A percentile compares a stretch with the other conserved stretches of the same genome.
These are phyloP conservation scores for Torymus tubicola DNA, from an alignment of 2,888 invertebrate species.

Conservation along the genomic window DNA sequence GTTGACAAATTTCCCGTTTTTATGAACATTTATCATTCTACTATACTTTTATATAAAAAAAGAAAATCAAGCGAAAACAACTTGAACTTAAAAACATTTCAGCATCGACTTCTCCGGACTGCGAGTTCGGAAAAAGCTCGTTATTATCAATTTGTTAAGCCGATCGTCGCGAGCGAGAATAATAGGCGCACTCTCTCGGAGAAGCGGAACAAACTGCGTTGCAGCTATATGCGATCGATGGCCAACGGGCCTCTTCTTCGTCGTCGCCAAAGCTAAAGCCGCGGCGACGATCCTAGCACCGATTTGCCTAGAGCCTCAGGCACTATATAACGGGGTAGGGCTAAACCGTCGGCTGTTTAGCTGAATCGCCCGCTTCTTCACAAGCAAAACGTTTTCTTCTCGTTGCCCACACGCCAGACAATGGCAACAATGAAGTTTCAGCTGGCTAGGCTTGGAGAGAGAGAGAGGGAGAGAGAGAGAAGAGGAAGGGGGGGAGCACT, in stretches of 20 bases:
- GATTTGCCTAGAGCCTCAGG: too few species aligned
- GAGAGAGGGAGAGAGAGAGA: too few species aligned
- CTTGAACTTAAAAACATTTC: too few species aligned
- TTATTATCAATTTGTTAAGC: background rate
- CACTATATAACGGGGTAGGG: background rate
- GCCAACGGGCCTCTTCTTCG: too few species aligned
- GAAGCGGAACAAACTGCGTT: background rate
- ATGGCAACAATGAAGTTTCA: conserved; percentile 38
- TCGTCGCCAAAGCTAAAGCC: too few species aligned
- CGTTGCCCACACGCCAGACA: conserved; percentile 15
- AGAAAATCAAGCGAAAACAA: too few species aligned
- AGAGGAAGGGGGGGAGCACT: conserved; percentile 18
- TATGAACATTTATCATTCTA: too few species aligned
- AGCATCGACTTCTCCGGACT: too few species aligned
- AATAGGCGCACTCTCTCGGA: background rate
- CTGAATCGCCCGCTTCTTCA: conserved; percentile 13
- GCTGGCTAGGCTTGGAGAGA: background rate
- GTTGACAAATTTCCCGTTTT: too few species aligned
- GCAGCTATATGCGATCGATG: background rate
- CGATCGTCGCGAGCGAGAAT: conserved; percentile 2
- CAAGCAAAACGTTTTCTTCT: conserved; percentile 16
- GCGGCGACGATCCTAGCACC: too few species aligned
- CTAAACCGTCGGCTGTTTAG: conserved; percentile 23
- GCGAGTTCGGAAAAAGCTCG: too few species aligned
- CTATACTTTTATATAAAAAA: too few species aligned